Evolutionary conservation across 2,113 vertebrate species (phyloP), one percentile per base, ranked within the genome.

Genomic region (Oreochromis aureus): DNA sequence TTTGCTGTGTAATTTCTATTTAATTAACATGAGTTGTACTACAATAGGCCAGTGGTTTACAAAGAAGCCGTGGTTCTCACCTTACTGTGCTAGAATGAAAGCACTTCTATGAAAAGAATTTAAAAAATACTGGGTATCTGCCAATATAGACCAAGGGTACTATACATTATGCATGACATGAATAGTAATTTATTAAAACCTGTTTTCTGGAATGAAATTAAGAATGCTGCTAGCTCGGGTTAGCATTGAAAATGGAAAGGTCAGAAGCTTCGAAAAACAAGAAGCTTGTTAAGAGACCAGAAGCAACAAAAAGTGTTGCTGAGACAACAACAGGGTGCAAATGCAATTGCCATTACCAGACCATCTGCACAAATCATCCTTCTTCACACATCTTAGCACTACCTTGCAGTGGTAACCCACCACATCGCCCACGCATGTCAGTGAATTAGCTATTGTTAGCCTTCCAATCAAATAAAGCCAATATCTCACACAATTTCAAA

Each of bases 351-450:
- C 55, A 80, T 71, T 41, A 81, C 6, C 78, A 76, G 76, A 83
- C 82, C 73, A 91, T 90, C 85, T 91, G 89, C 32, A 51, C 32
- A 46, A 3, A 69, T 27, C 48, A 7, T 59, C 78, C 39, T 87
- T 81, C 55, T 69, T 90, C 83, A 84, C 87, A 88, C 87, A 32
- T 86, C 84, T 87, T 66, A 66, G 51, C 54, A 82, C 66, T 27
- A 80, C 63, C 22, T 81, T 76, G 24, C 81, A 55, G 44, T 81
- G 56, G 44, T 73, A 34, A 80, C 18, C 73, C 46, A 22, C 54
- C 39, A 80, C 83, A 69, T 87, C 80, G 27, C 87, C 83, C 87
- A 90, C 71, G 3, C 80, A 78, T 71, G 12, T 66, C 32, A 55
- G 44, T 18, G 19, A 86, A 86, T 16, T 6, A 51, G 19, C 81